Evolutionary conservation across 37 sponge, comb jelly and placozoan genomes (phyloP), one percentile per base, ranked within the genome.

Genomic region (Oopsacas minuta): DNA sequence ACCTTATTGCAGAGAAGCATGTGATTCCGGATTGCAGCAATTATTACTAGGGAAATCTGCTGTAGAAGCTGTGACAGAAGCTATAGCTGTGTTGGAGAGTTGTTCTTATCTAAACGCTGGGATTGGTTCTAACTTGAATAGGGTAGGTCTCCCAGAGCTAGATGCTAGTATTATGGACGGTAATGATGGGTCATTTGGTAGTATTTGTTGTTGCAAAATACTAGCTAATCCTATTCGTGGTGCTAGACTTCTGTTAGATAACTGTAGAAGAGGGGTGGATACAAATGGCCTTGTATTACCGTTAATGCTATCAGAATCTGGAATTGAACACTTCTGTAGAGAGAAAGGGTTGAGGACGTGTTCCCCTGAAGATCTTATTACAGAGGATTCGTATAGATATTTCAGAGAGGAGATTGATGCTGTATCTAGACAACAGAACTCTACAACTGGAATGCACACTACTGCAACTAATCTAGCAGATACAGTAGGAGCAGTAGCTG

Each of bases 1-100:
- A 34, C 75, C 75, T 5, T 61, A 25, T 34, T 61, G 75, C 30
- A 25, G 75, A 3, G 75, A 61, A 34, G 75, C 75, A 5, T 61
- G 75, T 61, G 1, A 20, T 34, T 10, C 17, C 28, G 75, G 75
- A 34, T 34, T 61, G 30, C 28, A 25, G 20, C 75, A 61, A 34
- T 34, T 61, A 3, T 12, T n/a, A 12, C 7, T 25, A 34, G 75
- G 75, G 28, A 61, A n/a, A 7, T 20, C 17, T 12, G 7, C 17
- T 3, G 75, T 61, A 34, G 75, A 61, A 5, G 75, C 75, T 61
- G 75, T 61, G 75, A 61, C 75, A 25, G 75, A 61, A 34, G 75
- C 75, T 3, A 34, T 61, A 3, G 75, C 75, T 61, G 75, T 61
- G 75, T 12, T 61, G 22, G 75, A 61, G 75, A 61, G 28, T 34